A percentile compares a stretch with the other conserved stretches of the same genome.
Evolutionary conservation across 2,888 invertebrate species (phyloP).

Genomic region (Tachystola acroxantha): DNA sequence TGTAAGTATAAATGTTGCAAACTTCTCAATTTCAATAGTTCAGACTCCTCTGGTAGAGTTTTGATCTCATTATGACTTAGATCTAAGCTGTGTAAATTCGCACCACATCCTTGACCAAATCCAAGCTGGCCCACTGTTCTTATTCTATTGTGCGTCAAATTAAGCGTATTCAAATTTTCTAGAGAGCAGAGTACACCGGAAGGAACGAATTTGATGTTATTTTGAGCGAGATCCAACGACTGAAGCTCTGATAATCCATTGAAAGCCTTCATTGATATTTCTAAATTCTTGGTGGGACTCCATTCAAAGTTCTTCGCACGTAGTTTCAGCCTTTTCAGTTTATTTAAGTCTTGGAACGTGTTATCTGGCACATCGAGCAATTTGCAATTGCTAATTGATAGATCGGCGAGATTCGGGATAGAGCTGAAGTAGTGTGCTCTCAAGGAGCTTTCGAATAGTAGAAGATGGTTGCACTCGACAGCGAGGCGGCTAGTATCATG

Average conservation of each 20-base stretch:
- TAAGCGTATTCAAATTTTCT: slow-evolving; percentile 87
- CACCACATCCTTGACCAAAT: slow-evolving; percentile 80
- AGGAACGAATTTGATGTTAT: slow-evolving; percentile 89
- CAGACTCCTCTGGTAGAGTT: slow-evolving; percentile 84
- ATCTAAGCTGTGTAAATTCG: slow-evolving; percentile 87
- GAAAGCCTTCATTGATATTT: slow-evolving; percentile 84
- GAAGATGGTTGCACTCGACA: slow-evolving; percentile 87
- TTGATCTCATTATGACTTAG: slow-evolving; percentile 89
- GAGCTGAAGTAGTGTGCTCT: slow-evolving; percentile 84
- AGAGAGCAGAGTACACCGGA: slow-evolving; percentile 88
- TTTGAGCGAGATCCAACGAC: slow-evolving; percentile 87
- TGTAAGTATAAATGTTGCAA: slow-evolving; percentile 89
- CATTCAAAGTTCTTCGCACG: slow-evolving; percentile 90
- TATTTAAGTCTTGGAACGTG: slow-evolving; percentile 88
- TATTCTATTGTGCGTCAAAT: slow-evolving; percentile 91
- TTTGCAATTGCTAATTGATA: slow-evolving; percentile 89
- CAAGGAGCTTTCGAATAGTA: slow-evolving; percentile 88
- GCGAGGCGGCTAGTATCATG: slow-evolving; percentile 85
- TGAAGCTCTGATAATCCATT: slow-evolving; percentile 88
- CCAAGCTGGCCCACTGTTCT: slow-evolving; percentile 87
- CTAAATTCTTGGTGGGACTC: slow-evolving; percentile 86
- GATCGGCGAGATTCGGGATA: slow-evolving; percentile 84
- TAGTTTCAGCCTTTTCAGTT: slow-evolving; percentile 87
- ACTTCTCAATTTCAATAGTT: slow-evolving; percentile 85
- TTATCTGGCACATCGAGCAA: slow-evolving; percentile 85